These are phyloP conservation scores for Vanacampus margaritifer DNA, from an alignment of 2,113 vertebrate genomes.

Conservation along the genomic window DNA sequence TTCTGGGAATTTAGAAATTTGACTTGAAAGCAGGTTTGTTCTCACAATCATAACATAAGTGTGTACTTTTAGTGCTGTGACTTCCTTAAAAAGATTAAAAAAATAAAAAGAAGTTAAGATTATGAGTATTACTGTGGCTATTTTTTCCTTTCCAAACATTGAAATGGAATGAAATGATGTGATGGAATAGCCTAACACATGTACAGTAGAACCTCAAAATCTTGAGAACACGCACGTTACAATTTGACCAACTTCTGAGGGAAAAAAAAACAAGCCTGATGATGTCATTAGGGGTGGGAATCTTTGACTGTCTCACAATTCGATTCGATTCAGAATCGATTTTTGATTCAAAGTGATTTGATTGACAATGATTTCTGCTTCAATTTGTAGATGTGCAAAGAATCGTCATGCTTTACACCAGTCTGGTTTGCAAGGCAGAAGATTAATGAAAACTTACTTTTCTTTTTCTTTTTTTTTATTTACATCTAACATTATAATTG, in stretches of 20 bases:
- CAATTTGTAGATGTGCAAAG: no score
- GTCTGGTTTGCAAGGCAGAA: no score
- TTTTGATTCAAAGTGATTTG: no score
- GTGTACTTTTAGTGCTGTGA: constrained; percentile 56
- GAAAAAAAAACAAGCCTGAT: not conserved
- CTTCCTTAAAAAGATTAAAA: constrained; percentile 80
- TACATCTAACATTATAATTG: no score
- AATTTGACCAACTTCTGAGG: not conserved
- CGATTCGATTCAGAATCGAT: no score
- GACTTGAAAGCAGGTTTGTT: constrained; percentile 6
- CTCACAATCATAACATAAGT: not conserved
- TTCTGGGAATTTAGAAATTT: not conserved
- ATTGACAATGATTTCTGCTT: no score
- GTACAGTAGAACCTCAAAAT: constrained; percentile 4
- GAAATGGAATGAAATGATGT: constrained; percentile 39
- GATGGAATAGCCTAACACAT: constrained; percentile 7
- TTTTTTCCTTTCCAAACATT: constrained; percentile 23
- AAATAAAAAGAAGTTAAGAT: constrained; percentile 23
- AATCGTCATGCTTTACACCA: no score
- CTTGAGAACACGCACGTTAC: not conserved
- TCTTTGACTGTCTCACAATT: no score
- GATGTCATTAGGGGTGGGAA: no score
- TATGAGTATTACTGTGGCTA: constrained; percentile 22
- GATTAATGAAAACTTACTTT: no score
- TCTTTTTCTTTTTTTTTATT: no score